Conservation (phyloP, 2,888 invertebrate genomes). For the Horisme vitalbata region DNA sequence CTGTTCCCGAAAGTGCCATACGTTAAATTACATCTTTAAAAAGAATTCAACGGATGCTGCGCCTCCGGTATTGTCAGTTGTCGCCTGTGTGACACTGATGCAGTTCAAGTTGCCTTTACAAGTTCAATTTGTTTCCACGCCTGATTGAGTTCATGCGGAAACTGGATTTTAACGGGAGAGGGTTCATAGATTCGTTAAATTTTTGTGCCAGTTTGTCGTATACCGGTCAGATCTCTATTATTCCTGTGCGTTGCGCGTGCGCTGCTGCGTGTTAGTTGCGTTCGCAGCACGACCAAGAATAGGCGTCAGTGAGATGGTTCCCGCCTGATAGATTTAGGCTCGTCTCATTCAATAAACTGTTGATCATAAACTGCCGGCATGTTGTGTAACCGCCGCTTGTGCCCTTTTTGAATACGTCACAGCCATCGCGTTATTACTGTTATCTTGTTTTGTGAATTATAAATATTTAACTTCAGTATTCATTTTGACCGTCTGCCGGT, state of each 20-base stretch:
- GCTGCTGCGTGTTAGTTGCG: conserved; percentile 72
- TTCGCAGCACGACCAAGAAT: conserved; percentile 73
- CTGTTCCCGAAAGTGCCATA: conserved; percentile 64
- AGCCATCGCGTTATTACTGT: conserved; percentile 45
- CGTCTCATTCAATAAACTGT: conserved; percentile 44
- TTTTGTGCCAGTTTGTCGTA: conserved; percentile 58
- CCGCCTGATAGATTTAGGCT: conserved; percentile 53
- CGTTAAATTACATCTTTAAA: conserved; percentile 72
- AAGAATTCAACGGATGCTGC: conserved; percentile 65
- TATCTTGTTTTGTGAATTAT: conserved; percentile 52
- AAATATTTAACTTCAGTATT: conserved; percentile 54
- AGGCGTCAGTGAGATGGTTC: conserved; percentile 65
- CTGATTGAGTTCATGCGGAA: conserved; percentile 70
- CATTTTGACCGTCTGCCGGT: conserved; percentile 41
- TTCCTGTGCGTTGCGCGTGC: conserved; percentile 68
- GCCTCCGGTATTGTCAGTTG: conserved; percentile 78
- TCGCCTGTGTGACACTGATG: conserved; percentile 60
- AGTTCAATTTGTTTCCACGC: conserved; percentile 60
- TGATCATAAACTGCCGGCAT: conserved; percentile 51
- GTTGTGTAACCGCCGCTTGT: conserved; percentile 55
- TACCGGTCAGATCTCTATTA: conserved; percentile 62
- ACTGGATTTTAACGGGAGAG: conserved; percentile 67
- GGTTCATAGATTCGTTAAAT: conserved; percentile 58
- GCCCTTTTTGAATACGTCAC: conserved; percentile 47
- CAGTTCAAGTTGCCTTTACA: conserved; percentile 54